Base-by-base conservation (phyloP, 2,888 invertebrate species). In the Zootermopsis nevadensis region DNA sequence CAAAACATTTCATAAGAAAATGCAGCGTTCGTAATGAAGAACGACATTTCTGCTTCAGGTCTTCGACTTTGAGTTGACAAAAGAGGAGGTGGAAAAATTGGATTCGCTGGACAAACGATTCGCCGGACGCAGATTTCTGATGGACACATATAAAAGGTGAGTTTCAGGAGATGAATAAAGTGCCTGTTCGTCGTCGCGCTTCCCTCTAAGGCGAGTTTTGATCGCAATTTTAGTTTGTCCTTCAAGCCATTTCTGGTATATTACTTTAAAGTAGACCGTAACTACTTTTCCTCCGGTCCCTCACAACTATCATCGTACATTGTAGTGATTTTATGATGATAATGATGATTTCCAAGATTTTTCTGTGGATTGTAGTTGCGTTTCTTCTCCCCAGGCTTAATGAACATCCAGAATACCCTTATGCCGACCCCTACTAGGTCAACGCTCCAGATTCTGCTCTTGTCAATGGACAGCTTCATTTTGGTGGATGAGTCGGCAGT, bases 91-190 rank as follows among this genome's bases (percentile, higher is more conserved):
- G 89, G 86, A 89, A 0, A 90, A 91, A 80, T 88, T 97, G 82
- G 90, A 91, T 55, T 89, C 89, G 0, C 88, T 96, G 83, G 95
- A 97, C 88, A 91, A 92, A 86, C 94, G 93, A 19, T 90, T 91
- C 81, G 89, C 89, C n/a, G 93, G 93, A 0, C 92, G 96, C 82
- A 91, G 95, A 85, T 93, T 95, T 86, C 93, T 94, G 88, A 95
- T 96, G 88, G 86, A 88, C 30, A 93, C 94, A 87, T 93, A 96
- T 86, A 89, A 90, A 80, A 95, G 95, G 92, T 92, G 66, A 80
- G 80, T 60, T n/a, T 24, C 12, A 27, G 27, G 15, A 60, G 27
- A 27, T 60, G 0, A 2, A 27, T 27, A 60, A 60, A 60, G 27
- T 15, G n/a, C 60, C 4, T 42, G 10, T 12, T 42, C 42, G 2